Evolutionary conservation across 1,140 invertebrate genomes (phyloP).

Genomic region (Cataglyphis hispanica): DNA sequence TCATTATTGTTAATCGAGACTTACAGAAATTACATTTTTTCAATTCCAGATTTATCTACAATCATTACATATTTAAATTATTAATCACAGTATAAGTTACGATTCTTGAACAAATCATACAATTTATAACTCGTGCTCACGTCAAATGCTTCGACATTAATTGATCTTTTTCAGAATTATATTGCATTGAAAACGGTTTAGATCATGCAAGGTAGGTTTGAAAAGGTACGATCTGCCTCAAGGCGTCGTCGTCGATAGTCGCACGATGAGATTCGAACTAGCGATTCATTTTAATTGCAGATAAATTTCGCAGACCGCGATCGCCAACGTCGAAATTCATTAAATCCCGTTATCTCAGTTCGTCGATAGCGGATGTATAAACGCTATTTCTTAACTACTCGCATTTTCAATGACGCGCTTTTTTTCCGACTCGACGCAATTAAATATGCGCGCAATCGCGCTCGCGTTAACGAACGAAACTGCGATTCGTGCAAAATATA

Average conservation of each 20-base stretch:
- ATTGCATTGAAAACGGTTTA: background rate
- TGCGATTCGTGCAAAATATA: conserved; percentile 6
- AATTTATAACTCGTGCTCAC: background rate
- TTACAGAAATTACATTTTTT: background rate
- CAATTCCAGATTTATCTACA: background rate
- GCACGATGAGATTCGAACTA: conserved; percentile 25
- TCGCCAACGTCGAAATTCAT: conserved; percentile 49
- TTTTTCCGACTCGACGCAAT: background rate
- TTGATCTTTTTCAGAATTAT: background rate
- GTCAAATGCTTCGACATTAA: background rate
- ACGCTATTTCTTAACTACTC: conserved; percentile 32
- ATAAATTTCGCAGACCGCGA: conserved; percentile 37
- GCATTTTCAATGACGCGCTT: conserved; percentile 7
- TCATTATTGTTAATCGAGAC: conserved; percentile 6
- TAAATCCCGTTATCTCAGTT: conserved; percentile 39
- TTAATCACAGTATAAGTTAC: background rate
- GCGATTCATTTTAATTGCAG: conserved; percentile 49
- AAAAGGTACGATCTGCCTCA: background rate
- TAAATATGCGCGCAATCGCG: conserved; percentile 31
- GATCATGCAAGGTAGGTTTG: conserved; percentile 8
- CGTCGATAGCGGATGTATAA: conserved; percentile 19
- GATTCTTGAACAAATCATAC: background rate
- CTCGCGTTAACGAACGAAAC: conserved; percentile 10
- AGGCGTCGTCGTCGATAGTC: background rate
- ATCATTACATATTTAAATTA: background rate